Evolutionary conservation across 2,888 invertebrate species (phyloP), one percentile per base, ranked within the genome.

Genomic region (Sinelater perroti): DNA sequence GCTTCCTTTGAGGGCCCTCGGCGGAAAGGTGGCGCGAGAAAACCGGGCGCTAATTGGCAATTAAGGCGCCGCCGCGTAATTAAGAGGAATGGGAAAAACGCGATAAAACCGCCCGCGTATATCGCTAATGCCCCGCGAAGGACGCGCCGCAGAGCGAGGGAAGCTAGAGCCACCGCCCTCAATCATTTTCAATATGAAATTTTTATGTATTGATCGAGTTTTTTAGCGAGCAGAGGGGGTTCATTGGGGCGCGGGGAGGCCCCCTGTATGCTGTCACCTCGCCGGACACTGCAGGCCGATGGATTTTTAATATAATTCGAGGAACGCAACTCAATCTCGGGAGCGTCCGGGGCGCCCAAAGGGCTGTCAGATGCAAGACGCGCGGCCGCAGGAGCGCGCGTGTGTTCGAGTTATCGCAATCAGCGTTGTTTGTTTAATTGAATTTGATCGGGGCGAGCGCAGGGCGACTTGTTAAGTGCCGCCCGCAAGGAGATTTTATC

Each of bases 161-260:
- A 59, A 62, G 62, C 61, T 59, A 57, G 65, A 70, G 70, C 70
- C 72, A 70, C 75, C 76, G 72, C 76, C 76, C 75, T 77, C 78
- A 77, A 78, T 79, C 78, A 79, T 79, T 79, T 79, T 78, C 79
- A 78, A 79, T 79, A 79, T 79, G 78, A 78, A 79, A 79, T 79
- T 79, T 79, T 78, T 78, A 78, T 79, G 78, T 79, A 79, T 79
- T 78, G 79, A 79, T 79, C 79, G 77, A 72, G 76, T 77, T 78
- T 78, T 78, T 78, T 79, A 69, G 70, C 66, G 58, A 62, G 69
- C 61, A 61, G 62, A 70, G 69, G 65, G 69, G 73, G 71, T 71
- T 73, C 74, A 74, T 74, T 73, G 73, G 69, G 67, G 64, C 65
- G 64, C 56, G 56, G 56, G 54, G 56, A 64, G 49, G 63, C 38